Percentiles rank a stretch among this genome's conserved stretches.
phyloP scores from a whole-genome alignment of 2,888 invertebrate genomes.

The Andrena fulva region DNA sequence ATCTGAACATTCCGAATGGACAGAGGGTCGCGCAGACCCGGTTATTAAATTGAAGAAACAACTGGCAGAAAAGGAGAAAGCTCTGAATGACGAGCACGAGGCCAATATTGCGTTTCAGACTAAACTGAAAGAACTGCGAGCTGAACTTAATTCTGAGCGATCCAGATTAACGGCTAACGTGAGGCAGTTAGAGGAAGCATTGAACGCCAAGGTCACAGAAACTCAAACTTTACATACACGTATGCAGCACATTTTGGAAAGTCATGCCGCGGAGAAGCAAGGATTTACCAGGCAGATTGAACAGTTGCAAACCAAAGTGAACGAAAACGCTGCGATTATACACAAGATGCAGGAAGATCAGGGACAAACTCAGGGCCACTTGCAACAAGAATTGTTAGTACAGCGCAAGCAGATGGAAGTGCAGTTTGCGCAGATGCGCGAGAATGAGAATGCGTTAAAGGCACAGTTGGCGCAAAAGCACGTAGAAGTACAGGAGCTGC shows the following conservation, averaged over 20 bases:
- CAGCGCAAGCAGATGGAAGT: slow-evolving; percentile 89
- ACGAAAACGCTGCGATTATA: slow-evolving; percentile 86
- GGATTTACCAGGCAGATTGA: slow-evolving; percentile 88
- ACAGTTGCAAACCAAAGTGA: slow-evolving; percentile 88
- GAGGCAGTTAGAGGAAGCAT: slow-evolving; percentile 87
- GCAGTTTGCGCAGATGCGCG: slow-evolving; percentile 88
- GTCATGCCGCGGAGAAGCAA: slow-evolving; percentile 87
- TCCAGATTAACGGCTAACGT: slow-evolving; percentile 86
- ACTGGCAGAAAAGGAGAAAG: slow-evolving; percentile 94
- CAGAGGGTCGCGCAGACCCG: slow-evolving; percentile 94
- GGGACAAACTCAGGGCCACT: slow-evolving; percentile 83
- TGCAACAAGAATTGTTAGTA: slow-evolving; percentile 86
- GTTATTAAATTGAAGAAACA: slow-evolving; percentile 95
- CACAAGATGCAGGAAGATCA: slow-evolving; percentile 87
- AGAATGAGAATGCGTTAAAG: slow-evolving; percentile 83
- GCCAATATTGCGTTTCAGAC: slow-evolving; percentile 91
- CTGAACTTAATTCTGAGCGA: slow-evolving; percentile 89
- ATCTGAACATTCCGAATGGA: slow-evolving; percentile 92
- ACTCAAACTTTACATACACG: slow-evolving; percentile 88
- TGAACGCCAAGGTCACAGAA: slow-evolving; percentile 87
- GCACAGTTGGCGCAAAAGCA: slow-evolving; percentile 85
- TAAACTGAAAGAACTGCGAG: slow-evolving; percentile 92
- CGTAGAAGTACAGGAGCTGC: slow-evolving; percentile 85
- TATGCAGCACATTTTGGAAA: slow-evolving; percentile 87
- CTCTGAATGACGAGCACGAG: slow-evolving; percentile 90